Conservation (phyloP, 1,140 invertebrate species). For the Drosophila pseudoobscura region DNA sequence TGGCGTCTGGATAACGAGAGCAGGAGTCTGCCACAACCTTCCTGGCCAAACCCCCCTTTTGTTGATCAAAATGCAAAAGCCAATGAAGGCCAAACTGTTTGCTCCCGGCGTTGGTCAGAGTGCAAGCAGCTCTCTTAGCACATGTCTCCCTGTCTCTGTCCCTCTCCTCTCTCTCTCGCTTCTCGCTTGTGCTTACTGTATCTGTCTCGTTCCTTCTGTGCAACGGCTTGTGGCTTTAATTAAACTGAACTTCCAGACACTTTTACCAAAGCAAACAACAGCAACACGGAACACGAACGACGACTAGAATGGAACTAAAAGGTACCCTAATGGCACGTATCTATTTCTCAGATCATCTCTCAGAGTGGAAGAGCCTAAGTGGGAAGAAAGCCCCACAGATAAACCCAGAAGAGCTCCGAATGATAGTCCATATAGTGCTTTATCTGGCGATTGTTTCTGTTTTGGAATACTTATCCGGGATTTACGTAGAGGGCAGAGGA, state of each 20-base stretch:
- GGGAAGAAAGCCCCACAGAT: too few species aligned
- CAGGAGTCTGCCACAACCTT: neutral
- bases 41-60: neutral
- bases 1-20: neutral
- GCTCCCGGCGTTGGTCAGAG: slow-evolving; percentile 27
- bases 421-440: too few species aligned
- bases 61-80: slow-evolving; percentile 15
- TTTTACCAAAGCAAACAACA: slow-evolving; percentile 44
- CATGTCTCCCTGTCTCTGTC: too few species aligned
- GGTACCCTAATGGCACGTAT: too few species aligned
- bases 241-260: slow-evolving; percentile 58
- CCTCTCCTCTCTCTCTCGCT: neutral
- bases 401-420: too few species aligned
- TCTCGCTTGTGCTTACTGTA: slow-evolving; percentile 17
- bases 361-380: too few species aligned
- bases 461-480: too few species aligned
- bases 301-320: too few species aligned
- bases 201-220: slow-evolving; percentile 6
- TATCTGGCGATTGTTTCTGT: too few species aligned
- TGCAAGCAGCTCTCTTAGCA: slow-evolving; percentile 24
- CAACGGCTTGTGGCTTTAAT: slow-evolving; percentile 69
- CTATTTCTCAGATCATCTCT: too few species aligned
- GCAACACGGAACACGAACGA: slow-evolving; percentile 11
- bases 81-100: slow-evolving; percentile 25
- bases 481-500: too few species aligned